A percentile compares a stretch with the other conserved stretches of the same genome.
phyloP scores from a whole-genome alignment of 2,113 vertebrate species.

The Rostratula benghalensis region DNA sequence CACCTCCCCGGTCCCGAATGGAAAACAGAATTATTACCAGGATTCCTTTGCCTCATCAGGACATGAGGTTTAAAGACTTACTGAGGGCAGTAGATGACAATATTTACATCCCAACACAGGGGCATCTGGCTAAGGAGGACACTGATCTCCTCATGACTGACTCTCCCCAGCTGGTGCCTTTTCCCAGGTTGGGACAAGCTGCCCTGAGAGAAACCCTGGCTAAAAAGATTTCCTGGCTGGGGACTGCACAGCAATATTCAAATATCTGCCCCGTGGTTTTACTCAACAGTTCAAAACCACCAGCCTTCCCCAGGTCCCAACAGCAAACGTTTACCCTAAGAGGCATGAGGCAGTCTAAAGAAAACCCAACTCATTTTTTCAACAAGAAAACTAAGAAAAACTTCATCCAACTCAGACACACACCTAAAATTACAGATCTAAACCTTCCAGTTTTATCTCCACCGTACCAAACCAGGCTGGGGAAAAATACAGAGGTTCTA shows the following conservation, averaged over 20 bases:
- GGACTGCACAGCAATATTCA: constrained; percentile 43
- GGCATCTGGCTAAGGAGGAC: not conserved
- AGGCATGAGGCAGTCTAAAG: constrained; percentile 74
- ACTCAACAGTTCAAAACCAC: constrained; percentile 71
- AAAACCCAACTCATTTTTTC: constrained; percentile 63
- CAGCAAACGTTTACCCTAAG: constrained; percentile 71
- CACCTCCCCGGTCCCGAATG: constrained; percentile 43
- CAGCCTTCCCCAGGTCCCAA: constrained; percentile 66
- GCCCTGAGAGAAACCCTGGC: constrained; percentile 62
- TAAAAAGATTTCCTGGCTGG: constrained; percentile 77
- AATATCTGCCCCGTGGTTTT: constrained; percentile 46
- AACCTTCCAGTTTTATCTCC: constrained; percentile 79
- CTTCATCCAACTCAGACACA: constrained; percentile 70
- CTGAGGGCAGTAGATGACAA: constrained; percentile 57
- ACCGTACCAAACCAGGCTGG: constrained; percentile 68
- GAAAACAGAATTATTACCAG: constrained; percentile 53
- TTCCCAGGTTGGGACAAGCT: constrained; percentile 73
- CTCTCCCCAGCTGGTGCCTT: constrained; percentile 23
- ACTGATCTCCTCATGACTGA: constrained; percentile 50
- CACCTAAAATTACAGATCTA: constrained; percentile 66
- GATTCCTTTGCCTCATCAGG: not conserved
- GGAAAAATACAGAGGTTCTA: constrained; percentile 73
- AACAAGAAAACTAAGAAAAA: constrained; percentile 75
- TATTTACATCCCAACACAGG: constrained; percentile 23
- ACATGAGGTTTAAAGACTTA: constrained; percentile 63